Evolutionary conservation across 2,113 vertebrate genomes (phyloP).

Genomic region (Melierax canorus): DNA sequence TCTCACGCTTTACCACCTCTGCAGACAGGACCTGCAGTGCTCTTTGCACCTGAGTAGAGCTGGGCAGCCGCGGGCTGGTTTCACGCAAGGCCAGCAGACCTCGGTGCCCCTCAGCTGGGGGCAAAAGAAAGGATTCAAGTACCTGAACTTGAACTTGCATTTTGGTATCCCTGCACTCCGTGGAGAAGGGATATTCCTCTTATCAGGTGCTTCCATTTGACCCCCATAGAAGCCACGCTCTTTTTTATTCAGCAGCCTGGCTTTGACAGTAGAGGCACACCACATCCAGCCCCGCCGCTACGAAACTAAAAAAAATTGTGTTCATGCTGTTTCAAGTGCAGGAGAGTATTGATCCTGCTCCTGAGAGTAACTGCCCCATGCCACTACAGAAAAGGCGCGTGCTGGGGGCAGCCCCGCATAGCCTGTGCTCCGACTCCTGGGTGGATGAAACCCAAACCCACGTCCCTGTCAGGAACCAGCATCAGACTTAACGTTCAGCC

Average conservation of each 20-base stretch:
- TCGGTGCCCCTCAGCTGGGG: neutral
- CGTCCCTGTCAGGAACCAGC: accelerated
- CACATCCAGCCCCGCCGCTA: neutral
- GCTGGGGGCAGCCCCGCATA: neutral
- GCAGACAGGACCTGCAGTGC: neutral
- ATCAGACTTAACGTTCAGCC: neutral
- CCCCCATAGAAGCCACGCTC: neutral
- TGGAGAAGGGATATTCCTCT: neutral
- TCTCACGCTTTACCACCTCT: neutral
- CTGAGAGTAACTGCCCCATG: neutral
- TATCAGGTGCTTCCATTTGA: neutral
- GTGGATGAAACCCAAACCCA: neutral
- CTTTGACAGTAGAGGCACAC: neutral
- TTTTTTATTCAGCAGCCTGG: neutral
- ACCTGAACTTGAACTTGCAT: neutral
- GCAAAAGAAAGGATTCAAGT: neutral
- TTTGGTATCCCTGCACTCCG: neutral
- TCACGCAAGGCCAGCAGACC: neutral
- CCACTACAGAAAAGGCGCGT: neutral
- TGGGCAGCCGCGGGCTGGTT: neutral
- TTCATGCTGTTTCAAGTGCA: neutral
- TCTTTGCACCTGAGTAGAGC: neutral
- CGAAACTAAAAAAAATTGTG: neutral
- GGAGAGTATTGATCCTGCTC: neutral
- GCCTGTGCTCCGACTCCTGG: neutral